Base-by-base conservation (phyloP, 2,113 vertebrate genomes). In the Bostrychus sinensis region DNA sequence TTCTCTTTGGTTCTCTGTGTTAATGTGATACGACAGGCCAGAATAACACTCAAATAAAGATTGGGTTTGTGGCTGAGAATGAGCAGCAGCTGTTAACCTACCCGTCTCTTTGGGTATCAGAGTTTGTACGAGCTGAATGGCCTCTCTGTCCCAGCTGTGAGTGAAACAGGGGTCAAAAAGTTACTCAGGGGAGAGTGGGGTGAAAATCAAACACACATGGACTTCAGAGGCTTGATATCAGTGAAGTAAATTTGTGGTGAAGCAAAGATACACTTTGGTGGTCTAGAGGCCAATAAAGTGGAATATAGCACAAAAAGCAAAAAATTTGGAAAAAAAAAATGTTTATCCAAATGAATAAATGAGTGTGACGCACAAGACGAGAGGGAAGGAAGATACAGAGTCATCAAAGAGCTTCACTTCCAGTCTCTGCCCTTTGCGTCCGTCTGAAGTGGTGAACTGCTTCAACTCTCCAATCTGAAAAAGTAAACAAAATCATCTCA, bases 361-460 rank as follows among this genome's bases (percentile, higher is more conserved):
- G 41, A 14, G 14, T 7, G 1, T 6, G 68, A 76, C 84, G 83
- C 89, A 98, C 97, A 95, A 97, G 58, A 95, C 45, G 71, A 99
- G 92, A 41, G 93, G 81, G 79, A 98, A 99, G 57, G 94, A 93
- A 9, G 85, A 83, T 70, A 95, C 93, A 0, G 91, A 94, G 78
- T 97, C 95, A 82, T 98, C 96, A 34, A 92, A 98, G 55, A 98
- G 93, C 81, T 93, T 96, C 41, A 94, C 88, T 91, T 98, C 97
- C 89, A 97, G 94, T 39, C 95, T 92, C 86, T 98, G 96, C 56
- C 97, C 96, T 90, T 89, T 93, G 14, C 96, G 94, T 78, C 92
- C 90, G 81, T 97, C 95, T 78, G 95, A 92, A 75, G 96, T 98
- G 48, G 89, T 92, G 51, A 98, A 99, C 60, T 80, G 87, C 80